A percentile compares a stretch with the other conserved stretches of the same genome.
Evolutionary conservation across 2,797 vertebrate species (phyloP).

Genomic region (Notolepis coatsorum): DNA sequence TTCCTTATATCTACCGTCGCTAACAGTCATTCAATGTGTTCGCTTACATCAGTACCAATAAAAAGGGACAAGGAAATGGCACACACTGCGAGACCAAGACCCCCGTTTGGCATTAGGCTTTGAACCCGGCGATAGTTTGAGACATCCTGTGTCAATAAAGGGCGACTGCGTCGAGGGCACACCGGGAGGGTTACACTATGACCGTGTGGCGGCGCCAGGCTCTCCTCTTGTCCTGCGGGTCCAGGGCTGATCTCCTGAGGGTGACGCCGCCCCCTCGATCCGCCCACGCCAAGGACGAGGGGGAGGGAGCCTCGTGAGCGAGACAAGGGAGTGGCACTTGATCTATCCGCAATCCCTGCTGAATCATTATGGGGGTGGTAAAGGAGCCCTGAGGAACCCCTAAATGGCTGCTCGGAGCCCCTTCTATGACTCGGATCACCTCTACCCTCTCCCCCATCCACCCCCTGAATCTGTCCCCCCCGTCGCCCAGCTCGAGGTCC

Average conservation of each 20-base stretch:
- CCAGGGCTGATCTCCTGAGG: conserved; percentile 77
- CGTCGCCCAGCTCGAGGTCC: conserved; percentile 53
- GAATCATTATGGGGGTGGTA: conserved; percentile 16
- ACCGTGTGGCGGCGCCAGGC: conserved; percentile 90
- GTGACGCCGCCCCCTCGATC: conserved; percentile 72
- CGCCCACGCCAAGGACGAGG: conserved; percentile 57
- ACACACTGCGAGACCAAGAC: background rate
- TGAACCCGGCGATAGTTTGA: conserved; percentile 2
- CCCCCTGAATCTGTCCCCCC: conserved; percentile 31
- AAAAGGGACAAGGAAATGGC: background rate
- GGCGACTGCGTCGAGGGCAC: conserved; percentile 17
- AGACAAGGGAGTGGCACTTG: conserved; percentile 18
- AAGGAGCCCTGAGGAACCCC: conserved; percentile 40
- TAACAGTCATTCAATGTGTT: background rate
- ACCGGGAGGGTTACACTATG: conserved; percentile 71
- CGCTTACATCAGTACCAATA: background rate
- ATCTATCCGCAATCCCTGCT: conserved; percentile 52
- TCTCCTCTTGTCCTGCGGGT: conserved; percentile 82
- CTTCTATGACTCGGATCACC: conserved; percentile 46
- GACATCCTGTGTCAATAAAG: conserved; percentile 20
- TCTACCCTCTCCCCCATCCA: conserved; percentile 55
- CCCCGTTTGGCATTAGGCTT: conserved; percentile 3
- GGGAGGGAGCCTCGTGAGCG: conserved; percentile 5
- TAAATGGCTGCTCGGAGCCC: conserved; percentile 3
- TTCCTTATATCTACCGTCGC: background rate